Evolutionary conservation across 2,797 vertebrate species (phyloP).

Genomic region (Chrysocyon brachyurus): DNA sequence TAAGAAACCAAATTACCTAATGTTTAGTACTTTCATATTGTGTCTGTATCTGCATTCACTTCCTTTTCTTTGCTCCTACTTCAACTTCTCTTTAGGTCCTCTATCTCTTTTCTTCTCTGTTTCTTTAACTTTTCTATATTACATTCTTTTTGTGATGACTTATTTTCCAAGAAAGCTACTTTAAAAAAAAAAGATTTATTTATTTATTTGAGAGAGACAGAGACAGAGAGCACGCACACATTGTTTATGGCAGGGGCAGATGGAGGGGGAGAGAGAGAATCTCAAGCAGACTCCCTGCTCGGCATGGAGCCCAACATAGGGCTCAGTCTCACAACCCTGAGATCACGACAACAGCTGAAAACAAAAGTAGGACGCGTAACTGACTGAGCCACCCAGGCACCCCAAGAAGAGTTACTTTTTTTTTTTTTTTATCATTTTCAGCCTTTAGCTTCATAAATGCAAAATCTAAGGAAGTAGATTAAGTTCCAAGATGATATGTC

Average conservation of each 20-base stretch:
- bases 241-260: too few species aligned
- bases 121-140: conserved; percentile 22
- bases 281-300: background rate
- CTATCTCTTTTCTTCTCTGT: background rate
- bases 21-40: background rate
- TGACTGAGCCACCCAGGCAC: background rate
- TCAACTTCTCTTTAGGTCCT: background rate
- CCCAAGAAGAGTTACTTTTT: background rate
- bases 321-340: background rate
- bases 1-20: conserved; percentile 42
- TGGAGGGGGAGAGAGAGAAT: background rate
- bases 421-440: background rate
- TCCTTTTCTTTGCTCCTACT: background rate
- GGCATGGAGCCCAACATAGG: background rate
- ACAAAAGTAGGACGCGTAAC: background rate
- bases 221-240: rapidly evolving
- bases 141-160: background rate
- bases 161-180: background rate
- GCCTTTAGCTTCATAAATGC: background rate
- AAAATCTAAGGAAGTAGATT: background rate
- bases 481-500: background rate
- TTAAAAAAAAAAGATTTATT: background rate
- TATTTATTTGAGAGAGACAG: background rate
- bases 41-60: background rate
- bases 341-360: background rate